phyloP scores from a whole-genome alignment of 2,113 vertebrate genomes.

The Terrapene triunguis region DNA sequence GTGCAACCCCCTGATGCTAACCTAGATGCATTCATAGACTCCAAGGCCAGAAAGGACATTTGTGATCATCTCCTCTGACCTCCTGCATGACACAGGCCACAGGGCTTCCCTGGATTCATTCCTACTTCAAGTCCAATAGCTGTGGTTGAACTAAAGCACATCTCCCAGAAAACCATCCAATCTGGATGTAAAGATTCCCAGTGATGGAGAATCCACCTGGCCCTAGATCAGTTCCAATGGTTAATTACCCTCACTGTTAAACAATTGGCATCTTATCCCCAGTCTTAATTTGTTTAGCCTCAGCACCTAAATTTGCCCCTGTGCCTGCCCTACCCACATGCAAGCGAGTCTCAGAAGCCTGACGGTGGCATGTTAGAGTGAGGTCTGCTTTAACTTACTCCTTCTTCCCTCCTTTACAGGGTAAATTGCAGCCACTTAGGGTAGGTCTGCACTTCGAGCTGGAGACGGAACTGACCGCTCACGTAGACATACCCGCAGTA shows the following conservation, averaged over 20 bases:
- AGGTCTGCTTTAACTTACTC: background rate
- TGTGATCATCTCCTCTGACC: background rate
- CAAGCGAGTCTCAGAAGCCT: too few species aligned
- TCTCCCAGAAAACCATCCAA: background rate
- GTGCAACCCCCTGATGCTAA: background rate
- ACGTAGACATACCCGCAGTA: too few species aligned
- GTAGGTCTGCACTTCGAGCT: too few species aligned
- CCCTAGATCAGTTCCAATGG: slow-evolving; percentile 39
- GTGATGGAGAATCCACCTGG: background rate
- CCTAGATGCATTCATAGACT: background rate
- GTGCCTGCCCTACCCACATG: too few species aligned
- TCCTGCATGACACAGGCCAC: too few species aligned
- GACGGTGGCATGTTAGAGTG: background rate
- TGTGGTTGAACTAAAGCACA: background rate
- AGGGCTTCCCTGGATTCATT: background rate
- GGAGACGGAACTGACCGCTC: too few species aligned
- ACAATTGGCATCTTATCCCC: slow-evolving; percentile 41
- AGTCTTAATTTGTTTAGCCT: slow-evolving; percentile 52
- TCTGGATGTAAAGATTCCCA: background rate
- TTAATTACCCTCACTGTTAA: background rate
- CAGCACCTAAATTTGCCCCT: slow-evolving; percentile 26
- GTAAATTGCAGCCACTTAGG: background rate
- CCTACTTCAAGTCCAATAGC: background rate
- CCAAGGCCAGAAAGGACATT: background rate
- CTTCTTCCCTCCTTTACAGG: background rate